phyloP scores from a whole-genome alignment of 2,888 invertebrate species.

The Anthrax anthrax region DNA sequence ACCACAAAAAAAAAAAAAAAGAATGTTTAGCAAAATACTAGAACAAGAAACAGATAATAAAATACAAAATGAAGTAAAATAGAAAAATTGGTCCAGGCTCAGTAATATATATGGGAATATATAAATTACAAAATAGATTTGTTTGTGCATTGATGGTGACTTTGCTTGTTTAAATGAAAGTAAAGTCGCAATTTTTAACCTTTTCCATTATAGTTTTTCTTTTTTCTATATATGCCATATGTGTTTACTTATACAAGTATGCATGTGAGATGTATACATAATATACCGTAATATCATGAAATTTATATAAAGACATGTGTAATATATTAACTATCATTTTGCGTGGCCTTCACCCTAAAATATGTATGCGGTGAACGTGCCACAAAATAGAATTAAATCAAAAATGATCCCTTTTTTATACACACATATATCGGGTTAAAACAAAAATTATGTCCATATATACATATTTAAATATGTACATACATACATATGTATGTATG shows the following conservation, averaged over 20 bases:
- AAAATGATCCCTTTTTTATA: constrained; percentile 4
- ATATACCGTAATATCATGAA: background rate
- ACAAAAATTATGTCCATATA: too few relatives aligned
- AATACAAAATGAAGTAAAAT: too few relatives aligned
- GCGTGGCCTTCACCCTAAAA: background rate
- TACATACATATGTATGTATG: too few relatives aligned
- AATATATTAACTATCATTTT: too few relatives aligned
- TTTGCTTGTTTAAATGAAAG: background rate
- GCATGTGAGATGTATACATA: background rate
- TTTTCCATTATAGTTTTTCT: background rate
- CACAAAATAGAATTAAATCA: background rate
- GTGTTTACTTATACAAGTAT: background rate
- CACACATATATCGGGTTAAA: too few relatives aligned
- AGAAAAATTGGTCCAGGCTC: background rate
- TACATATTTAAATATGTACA: too few relatives aligned
- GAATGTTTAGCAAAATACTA: too few relatives aligned
- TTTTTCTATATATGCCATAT: too few relatives aligned
- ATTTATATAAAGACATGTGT: background rate
- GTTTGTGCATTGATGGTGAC: background rate
- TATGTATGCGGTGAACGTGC: too few relatives aligned
- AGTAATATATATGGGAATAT: background rate
- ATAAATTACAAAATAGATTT: too few relatives aligned
- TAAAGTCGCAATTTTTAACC: background rate
- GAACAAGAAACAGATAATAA: too few relatives aligned
- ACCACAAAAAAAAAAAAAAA: too few relatives aligned